Percentiles rank a stretch among this genome's conserved stretches.
Evolutionary conservation across 2,113 vertebrate genomes (phyloP).

Genomic region (Perognathus longimembris): DNA sequence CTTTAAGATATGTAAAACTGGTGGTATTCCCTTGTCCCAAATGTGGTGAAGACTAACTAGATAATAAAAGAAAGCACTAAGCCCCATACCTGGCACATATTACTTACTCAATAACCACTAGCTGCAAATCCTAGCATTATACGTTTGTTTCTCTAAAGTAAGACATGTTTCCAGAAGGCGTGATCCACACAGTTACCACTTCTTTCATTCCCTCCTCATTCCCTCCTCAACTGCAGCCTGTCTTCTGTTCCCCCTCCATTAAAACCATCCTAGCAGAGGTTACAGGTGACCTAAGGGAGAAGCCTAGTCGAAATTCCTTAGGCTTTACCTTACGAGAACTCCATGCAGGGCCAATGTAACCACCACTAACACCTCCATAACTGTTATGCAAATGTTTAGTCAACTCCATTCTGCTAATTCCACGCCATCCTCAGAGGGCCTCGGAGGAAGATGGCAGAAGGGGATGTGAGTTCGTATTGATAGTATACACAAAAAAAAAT

Average conservation of each 20-base stretch:
- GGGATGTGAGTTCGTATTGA: background rate
- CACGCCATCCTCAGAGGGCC: background rate
- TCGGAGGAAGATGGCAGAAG: background rate
- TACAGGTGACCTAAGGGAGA: background rate
- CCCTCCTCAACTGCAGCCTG: background rate
- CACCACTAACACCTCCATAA: background rate
- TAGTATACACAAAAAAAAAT: background rate
- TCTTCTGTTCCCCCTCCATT: background rate
- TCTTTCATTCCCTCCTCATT: background rate
- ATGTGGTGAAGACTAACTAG: background rate
- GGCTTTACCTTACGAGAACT: background rate
- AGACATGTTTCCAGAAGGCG: background rate
- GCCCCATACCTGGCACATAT: background rate
- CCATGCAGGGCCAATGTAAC: background rate
- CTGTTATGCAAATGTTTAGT: fast-evolving
- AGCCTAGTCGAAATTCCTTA: background rate
- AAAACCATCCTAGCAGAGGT: background rate
- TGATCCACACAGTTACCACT: background rate
- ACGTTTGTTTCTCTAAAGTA: background rate
- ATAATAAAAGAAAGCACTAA: background rate
- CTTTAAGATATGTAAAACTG: background rate
- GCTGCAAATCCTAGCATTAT: background rate
- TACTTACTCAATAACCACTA: background rate
- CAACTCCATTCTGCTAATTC: background rate
- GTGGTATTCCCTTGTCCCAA: background rate